A percentile compares a stretch with the other conserved stretches of the same genome.
phyloP scores from a whole-genome alignment of 2,113 vertebrate species.

The Megaceryle torquata region DNA sequence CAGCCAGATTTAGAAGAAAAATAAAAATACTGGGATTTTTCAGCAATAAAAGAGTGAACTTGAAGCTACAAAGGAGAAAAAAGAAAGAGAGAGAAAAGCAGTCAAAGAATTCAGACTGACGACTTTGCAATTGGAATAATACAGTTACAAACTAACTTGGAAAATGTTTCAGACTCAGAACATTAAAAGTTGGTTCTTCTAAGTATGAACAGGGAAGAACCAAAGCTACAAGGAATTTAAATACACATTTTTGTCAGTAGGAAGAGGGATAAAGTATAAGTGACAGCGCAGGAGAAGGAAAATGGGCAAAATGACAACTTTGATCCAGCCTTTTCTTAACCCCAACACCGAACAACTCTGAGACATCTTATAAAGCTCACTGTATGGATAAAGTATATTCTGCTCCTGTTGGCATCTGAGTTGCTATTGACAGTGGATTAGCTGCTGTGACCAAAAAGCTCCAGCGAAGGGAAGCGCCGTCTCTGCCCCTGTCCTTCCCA shows the following conservation, averaged over 20 bases:
- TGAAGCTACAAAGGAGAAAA: conserved; percentile 16
- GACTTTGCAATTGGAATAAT: conserved; percentile 35
- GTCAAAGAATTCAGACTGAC: conserved; percentile 29
- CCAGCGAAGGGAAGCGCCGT: background rate
- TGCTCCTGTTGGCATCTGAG: background rate
- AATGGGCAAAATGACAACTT: background rate
- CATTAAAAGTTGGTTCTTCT: background rate
- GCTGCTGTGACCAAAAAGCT: background rate
- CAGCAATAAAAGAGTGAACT: conserved; percentile 72
- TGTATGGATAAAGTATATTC: background rate
- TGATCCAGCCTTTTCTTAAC: background rate
- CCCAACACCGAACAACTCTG: background rate
- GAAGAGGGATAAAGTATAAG: background rate
- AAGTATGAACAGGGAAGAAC: background rate
- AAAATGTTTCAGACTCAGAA: conserved; percentile 8
- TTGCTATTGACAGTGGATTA: background rate
- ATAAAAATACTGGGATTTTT: conserved; percentile 76
- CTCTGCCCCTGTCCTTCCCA: background rate
- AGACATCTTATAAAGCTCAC: background rate
- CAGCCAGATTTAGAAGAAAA: conserved; percentile 70
- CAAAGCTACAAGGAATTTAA: background rate
- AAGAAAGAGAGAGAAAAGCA: background rate
- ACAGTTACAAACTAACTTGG: background rate
- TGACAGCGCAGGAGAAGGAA: background rate
- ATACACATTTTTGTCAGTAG: background rate